Conservation (phyloP, 2,797 vertebrate species). For the Acanthurus leucopareius region DNA sequence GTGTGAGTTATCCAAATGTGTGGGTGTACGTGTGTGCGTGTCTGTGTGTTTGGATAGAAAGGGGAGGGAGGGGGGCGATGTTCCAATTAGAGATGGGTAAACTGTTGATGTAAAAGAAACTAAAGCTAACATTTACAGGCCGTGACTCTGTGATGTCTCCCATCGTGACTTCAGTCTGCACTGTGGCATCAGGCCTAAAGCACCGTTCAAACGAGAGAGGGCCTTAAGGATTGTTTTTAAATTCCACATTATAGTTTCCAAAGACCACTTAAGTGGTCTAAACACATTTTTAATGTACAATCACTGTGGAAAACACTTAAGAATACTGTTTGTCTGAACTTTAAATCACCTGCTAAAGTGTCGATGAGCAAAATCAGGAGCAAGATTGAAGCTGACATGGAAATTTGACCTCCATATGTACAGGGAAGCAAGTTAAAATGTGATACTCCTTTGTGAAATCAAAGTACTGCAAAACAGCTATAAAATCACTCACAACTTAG, state of each 20-base stretch:
- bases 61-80: conserved; percentile 62
- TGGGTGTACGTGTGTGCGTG: conserved; percentile 23
- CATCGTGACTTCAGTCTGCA: conserved; percentile 71
- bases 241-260: conserved; percentile 73
- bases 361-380: conserved; percentile 46
- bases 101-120: conserved; percentile 85
- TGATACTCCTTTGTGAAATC: conserved; percentile 67
- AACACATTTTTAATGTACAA: conserved; percentile 74
- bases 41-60: conserved; percentile 77
- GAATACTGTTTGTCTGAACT: conserved; percentile 53
- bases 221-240: conserved; percentile 67
- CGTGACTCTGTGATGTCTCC: conserved; percentile 78
- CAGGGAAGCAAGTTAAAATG: conserved; percentile 62
- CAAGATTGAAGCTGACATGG: conserved; percentile 47
- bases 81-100: conserved; percentile 85
- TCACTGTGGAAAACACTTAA: conserved; percentile 68
- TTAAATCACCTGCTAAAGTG: conserved; percentile 61
- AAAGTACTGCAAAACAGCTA: conserved; percentile 53
- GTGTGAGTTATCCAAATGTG: conserved; percentile 34
- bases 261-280: conserved; percentile 78
- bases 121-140: conserved; percentile 85
- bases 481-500: conserved; percentile 69
- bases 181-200: conserved; percentile 66
- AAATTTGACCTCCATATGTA: conserved; percentile 56
- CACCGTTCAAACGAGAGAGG: conserved; percentile 54